Evolutionary conservation across 2,113 vertebrate species (phyloP), one percentile per base, ranked within the genome.

Genomic region (Isichthys henryi): DNA sequence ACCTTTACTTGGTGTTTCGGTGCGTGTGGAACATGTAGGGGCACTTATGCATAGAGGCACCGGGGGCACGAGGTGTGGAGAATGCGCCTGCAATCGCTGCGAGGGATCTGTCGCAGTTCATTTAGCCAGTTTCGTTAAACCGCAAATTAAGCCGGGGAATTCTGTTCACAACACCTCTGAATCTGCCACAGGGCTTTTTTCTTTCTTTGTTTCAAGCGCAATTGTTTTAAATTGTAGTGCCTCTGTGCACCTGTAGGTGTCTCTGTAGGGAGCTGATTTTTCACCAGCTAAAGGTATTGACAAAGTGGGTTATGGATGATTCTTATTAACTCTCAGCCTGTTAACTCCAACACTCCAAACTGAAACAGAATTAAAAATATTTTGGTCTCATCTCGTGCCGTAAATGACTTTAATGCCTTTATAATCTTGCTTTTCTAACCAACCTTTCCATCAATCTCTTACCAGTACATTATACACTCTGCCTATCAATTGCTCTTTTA

Each of bases 121-220:
- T 89, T 89, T 82, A 83, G 88, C 74, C 70, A 23, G 27, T 83
- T 83, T 82, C 11, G 31, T 77, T 89, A 83, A 82, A 83, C 45
- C 46, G 39, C 88, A 89, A 43, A 88, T 89, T 82, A 89, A 62
- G 88, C 88, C 46, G 17, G 48, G 39, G 87, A 88, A 66, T 88
- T 88, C 87, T 88, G 88, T 80, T 77, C 70, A 53, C 27, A 53
- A 35, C 45, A 56, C 48, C 31, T 49, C 48, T 31, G 74, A 35
- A 9, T 80, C 21, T 82, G 88, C 74, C 49, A 43, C 70, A 27
- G 88, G 88, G 50, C 50, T 15, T 53, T 27, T 53, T 50, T 52
- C 39, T 52, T 10, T n/a, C 53, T 21, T 43, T 6, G 31, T 43
- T 43, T 80, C 15, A 80, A 19, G 48, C 7, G 7, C 35, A 19